Evolutionary conservation across 2,888 invertebrate species (phyloP).

Genomic region (Drosophila algonquin): DNA sequence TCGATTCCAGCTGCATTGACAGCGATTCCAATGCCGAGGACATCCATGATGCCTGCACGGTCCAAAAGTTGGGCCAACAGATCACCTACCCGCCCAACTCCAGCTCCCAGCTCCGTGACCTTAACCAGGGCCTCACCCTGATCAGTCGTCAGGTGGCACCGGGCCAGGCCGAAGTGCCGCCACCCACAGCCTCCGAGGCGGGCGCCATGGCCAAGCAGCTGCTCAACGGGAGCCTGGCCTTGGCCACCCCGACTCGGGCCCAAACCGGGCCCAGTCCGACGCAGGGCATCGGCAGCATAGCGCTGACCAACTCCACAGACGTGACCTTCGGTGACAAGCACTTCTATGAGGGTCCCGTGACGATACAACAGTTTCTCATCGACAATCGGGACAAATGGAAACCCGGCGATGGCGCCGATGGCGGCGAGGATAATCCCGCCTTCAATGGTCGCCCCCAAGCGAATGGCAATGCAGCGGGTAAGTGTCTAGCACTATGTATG

Average conservation of each 20-base stretch:
- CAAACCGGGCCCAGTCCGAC: slow-evolving; percentile 23
- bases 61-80: slow-evolving; percentile 82
- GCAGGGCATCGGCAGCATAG: slow-evolving; percentile 87
- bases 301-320: slow-evolving; percentile 88
- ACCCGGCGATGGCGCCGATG: slow-evolving; percentile 43
- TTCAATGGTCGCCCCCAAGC: slow-evolving; percentile 57
- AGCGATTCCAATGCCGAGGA: slow-evolving; percentile 80
- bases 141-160: slow-evolving; percentile 72
- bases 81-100: slow-evolving; percentile 68
- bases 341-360: slow-evolving; percentile 91
- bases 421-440: slow-evolving; percentile 74
- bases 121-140: slow-evolving; percentile 77
- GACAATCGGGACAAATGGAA: slow-evolving; percentile 81
- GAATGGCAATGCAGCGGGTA: slow-evolving; percentile 57
- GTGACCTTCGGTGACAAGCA: slow-evolving; percentile 91
- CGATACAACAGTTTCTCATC: slow-evolving; percentile 90
- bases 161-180: slow-evolving; percentile 16
- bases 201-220: slow-evolving; percentile 59
- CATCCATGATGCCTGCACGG: slow-evolving; percentile 71
- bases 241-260: slow-evolving; percentile 41
- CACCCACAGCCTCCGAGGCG: slow-evolving; percentile 23
- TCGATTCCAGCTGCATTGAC: slow-evolving; percentile 82
- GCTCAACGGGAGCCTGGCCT: slow-evolving; percentile 56
- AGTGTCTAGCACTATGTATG: slow-evolving; percentile 17
- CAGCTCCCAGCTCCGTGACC: slow-evolving; percentile 54